Conservation (phyloP, 2,888 invertebrate species). For the Acrocera orbiculus region DNA sequence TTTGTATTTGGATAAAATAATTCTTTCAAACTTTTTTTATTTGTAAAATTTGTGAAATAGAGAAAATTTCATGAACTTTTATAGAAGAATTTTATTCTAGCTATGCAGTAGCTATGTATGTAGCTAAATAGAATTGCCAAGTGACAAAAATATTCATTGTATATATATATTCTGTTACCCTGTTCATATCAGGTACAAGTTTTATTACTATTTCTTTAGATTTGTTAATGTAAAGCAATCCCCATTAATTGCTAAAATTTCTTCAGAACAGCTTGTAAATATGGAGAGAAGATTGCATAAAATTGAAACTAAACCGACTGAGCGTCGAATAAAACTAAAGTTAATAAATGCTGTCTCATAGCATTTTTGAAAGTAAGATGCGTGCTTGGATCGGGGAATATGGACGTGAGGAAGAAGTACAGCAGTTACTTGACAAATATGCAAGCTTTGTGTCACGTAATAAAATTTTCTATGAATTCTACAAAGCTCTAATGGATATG, state of each 20-base stretch:
- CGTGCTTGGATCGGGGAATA: slow-evolving; percentile 81
- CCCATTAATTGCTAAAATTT: slow-evolving; percentile 50
- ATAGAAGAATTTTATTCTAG: too few relatives aligned
- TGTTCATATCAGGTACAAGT: too few relatives aligned
- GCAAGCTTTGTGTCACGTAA: slow-evolving; percentile 83
- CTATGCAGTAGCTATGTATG: too few relatives aligned
- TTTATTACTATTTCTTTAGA: too few relatives aligned
- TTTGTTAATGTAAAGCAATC: slow-evolving; percentile 58
- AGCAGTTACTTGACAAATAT: slow-evolving; percentile 71
- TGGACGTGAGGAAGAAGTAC: slow-evolving; percentile 64
- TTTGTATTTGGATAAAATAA: too few relatives aligned
- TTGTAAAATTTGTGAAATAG: too few relatives aligned
- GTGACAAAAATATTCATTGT: too few relatives aligned
- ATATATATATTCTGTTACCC: too few relatives aligned
- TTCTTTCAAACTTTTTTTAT: too few relatives aligned
- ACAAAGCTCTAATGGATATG: slow-evolving; percentile 80
- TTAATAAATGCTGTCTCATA: slow-evolving; percentile 84
- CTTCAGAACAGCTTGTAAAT: slow-evolving; percentile 62
- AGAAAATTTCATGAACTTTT: too few relatives aligned
- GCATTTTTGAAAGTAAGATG: slow-evolving; percentile 82
- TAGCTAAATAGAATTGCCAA: too few relatives aligned
- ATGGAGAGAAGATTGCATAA: slow-evolving; percentile 61
- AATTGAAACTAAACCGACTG: slow-evolving; percentile 58
- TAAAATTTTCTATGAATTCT: slow-evolving; percentile 86
- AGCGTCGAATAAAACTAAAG: slow-evolving; percentile 68